Evolutionary conservation across 2,888 invertebrate species (phyloP), one percentile per base, ranked within the genome.

Genomic region (Dimorphilus gyrociliatus): DNA sequence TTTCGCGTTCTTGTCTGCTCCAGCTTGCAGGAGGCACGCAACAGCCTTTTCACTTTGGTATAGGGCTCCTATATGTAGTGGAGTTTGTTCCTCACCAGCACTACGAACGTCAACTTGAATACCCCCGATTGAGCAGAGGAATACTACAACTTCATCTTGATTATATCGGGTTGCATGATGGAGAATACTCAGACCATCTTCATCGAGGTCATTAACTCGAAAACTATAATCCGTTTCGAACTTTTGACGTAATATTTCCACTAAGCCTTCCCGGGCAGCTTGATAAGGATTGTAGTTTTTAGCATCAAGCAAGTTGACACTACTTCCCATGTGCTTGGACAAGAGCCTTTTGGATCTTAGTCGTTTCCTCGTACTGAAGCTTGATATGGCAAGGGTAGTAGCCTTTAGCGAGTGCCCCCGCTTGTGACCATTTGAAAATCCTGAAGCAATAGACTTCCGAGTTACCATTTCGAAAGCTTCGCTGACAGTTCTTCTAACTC

Each of bases 151-250:
- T 7, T 35, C 29, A 12, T 39, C 28, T 7, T 39, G 32, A 32
- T 44, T 42, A 35, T 43, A 44, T 12, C 44, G 28, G 12, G 44
- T 36, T 2, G 44, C 42, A 17, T 43, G 41, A 25, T 44, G 44
- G 2, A 44, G 29, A 3, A 41, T 39, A 3, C 41, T 44, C 29
- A 31, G 41, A 3, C 44, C 44, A 25, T 43, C 42, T 15, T 43
- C 39, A 13, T 44, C 44, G 7, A 36, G 34, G 25, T 41, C 39
- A 16, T 43, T 30, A n/a, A n/a, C n/a, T n/a, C n/a, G n/a, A 21
- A 41, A 29, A n/a, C n/a, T n/a, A 12, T 28, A 16, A 7, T 13
- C n/a, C 2, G 32, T 19, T 8, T 25, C 29, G 8, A 41, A 25
- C 23, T 37, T 30, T n/a, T 19, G 28, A 25, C 34, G 30, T n/a